Evolutionary conservation across 2,113 vertebrate genomes (phyloP).

Genomic region (Scolopax mira): DNA sequence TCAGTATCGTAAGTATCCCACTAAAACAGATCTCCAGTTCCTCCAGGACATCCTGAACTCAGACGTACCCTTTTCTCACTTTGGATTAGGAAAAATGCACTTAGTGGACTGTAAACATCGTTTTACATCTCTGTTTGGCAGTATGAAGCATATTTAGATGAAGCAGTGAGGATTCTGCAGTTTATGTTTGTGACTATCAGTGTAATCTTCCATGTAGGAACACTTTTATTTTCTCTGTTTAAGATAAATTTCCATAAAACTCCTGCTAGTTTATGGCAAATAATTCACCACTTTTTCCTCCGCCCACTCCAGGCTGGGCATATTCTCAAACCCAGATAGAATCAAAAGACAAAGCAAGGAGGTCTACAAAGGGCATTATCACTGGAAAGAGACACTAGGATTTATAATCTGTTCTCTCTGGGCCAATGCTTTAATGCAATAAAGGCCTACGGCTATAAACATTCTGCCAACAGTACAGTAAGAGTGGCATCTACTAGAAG

Average conservation of each 20-base stretch:
- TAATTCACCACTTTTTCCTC: neutral
- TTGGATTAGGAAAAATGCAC: neutral
- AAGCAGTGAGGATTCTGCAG: neutral
- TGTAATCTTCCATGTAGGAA: neutral
- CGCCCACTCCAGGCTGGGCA: neutral
- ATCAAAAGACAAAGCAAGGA: slow-evolving; percentile 15
- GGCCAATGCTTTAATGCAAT: slow-evolving; percentile 12
- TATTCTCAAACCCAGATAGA: neutral
- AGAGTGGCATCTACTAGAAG: neutral
- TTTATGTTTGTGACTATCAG: neutral
- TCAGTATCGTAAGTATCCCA: neutral
- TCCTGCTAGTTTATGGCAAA: neutral
- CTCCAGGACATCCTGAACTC: neutral
- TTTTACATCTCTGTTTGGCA: neutral
- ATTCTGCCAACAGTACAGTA: neutral
- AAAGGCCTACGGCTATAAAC: neutral
- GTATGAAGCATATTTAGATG: neutral
- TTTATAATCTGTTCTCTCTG: neutral
- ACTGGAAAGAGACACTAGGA: neutral
- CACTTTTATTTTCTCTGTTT: neutral
- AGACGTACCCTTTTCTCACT: neutral
- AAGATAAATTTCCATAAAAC: neutral
- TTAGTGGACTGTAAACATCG: neutral
- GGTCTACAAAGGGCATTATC: slow-evolving; percentile 22
- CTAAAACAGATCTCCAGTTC: neutral